Evolutionary conservation across 2,797 vertebrate genomes (phyloP), one percentile per base, ranked within the genome.

Genomic region (Gymnodraco acuticeps): DNA sequence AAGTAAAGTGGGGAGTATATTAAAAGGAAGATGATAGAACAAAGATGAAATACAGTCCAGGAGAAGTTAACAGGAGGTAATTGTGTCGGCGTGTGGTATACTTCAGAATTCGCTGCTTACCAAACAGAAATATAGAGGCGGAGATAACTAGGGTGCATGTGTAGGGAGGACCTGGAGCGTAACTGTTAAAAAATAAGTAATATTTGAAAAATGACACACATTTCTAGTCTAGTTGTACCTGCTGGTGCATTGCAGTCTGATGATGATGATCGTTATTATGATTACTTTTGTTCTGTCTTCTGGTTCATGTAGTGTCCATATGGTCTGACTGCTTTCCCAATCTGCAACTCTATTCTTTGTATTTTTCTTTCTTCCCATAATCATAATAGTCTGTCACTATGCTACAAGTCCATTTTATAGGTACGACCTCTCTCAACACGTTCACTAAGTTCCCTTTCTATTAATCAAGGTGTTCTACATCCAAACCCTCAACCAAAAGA

Each of bases 111-210:
- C 50, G 43, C 43, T 75, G 67, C 20, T 73, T 78, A 74, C 43
- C 70, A 56, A 54, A 58, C 15, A 42, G 70, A 48, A 27, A 53
- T 20, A 20, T 27, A 16, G 9, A 53, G n/a, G 12, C 23, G 19
- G 48, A 33, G 59, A 75, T 78, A 75, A 82, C 75, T 61, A 82
- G 72, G 66, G 41, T 33, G 38, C 14, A 42, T 52, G 60, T 79
- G 64, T 71, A 3, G 13, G 56, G 33, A 63, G 20, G 20, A 52
- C 20, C 8, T 43, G 19, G 19, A 69, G 50, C 60, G 13, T 33
- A 64, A 71, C 38, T 45, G 56, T 59, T 51, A 46, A 50, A 76
- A 73, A 70, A 42, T 17, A 41, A 43, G 56, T 68, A 19, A 51
- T 51, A 82, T 75, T 80, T 71, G 54, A 31, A 51, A 60, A 50